phyloP scores from a whole-genome alignment of 2,797 vertebrate genomes.

The Bucorvus abyssinicus region DNA sequence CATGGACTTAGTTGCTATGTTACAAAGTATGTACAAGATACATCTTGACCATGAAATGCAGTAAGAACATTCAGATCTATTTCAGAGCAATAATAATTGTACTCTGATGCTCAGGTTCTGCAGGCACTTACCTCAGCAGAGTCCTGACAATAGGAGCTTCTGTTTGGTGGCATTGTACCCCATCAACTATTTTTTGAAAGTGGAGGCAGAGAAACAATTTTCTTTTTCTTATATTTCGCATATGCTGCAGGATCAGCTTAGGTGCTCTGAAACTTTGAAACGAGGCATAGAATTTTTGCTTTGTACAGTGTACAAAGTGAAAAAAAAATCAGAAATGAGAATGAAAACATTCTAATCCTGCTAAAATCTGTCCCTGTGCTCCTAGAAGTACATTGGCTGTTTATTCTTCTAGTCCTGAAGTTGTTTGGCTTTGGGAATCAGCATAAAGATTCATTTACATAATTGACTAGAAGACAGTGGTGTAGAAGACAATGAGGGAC shows the following conservation, averaged over 20 bases:
- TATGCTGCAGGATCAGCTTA: neutral
- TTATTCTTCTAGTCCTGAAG: neutral
- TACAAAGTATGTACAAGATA: neutral
- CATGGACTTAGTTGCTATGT: neutral
- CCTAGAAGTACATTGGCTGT: neutral
- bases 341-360: neutral
- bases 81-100: neutral
- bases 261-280: neutral
- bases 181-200: neutral
- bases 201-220: accelerated
- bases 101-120: neutral
- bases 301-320: neutral
- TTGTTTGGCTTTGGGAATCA: neutral
- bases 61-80: neutral
- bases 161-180: neutral
- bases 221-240: neutral
- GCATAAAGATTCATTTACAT: neutral
- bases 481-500: neutral
- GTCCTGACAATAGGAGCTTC: neutral
- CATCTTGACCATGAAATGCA: neutral
- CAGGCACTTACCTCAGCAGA: neutral
- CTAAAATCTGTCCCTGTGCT: neutral
- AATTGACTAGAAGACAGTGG: neutral
- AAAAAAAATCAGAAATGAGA: neutral
- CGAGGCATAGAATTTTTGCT: neutral